Percentiles rank a stretch among this genome's conserved stretches.
These are phyloP conservation scores for Antheraea assamensis DNA, from an alignment of 2,888 invertebrate species.

Conservation along the genomic window DNA sequence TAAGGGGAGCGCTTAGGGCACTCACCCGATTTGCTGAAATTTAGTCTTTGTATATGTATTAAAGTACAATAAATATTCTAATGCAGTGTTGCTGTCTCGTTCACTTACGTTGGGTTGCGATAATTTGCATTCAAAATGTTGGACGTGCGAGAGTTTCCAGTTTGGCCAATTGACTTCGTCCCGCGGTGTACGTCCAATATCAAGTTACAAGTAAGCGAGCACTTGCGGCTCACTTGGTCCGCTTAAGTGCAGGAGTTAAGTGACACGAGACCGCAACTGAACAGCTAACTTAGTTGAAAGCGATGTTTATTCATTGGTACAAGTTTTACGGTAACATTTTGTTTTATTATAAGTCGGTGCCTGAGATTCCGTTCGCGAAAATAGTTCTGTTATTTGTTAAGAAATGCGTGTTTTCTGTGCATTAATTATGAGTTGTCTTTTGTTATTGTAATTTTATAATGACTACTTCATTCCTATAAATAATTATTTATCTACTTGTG, in stretches of 20 bases:
- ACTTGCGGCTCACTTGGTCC: conserved; percentile 17
- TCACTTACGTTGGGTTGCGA: background rate
- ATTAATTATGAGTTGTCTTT: no score
- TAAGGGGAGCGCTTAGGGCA: no score
- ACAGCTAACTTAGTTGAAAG: conserved; percentile 16
- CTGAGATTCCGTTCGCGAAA: no score
- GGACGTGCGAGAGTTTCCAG: conserved; percentile 8
- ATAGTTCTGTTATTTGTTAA: no score
- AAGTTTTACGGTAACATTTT: background rate
- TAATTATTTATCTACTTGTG: no score
- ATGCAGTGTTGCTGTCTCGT: background rate
- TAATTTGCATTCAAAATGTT: conserved; percentile 11
- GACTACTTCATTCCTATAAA: no score
- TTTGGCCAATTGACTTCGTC: conserved; percentile 28
- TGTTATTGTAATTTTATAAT: no score
- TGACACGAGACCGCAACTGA: conserved; percentile 13
- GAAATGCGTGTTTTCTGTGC: no score
- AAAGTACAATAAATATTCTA: background rate
- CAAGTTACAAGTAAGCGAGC: conserved; percentile 18
- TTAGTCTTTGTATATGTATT: background rate
- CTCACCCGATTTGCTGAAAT: no score
- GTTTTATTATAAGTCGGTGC: no score
- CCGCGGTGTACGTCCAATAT: conserved; percentile 21
- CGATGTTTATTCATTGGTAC: conserved; percentile 10
- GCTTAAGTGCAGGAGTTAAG: conserved; percentile 16